These are phyloP conservation scores for Calidris pygmaea DNA, from an alignment of 2,113 vertebrate genomes.

Conservation along the genomic window DNA sequence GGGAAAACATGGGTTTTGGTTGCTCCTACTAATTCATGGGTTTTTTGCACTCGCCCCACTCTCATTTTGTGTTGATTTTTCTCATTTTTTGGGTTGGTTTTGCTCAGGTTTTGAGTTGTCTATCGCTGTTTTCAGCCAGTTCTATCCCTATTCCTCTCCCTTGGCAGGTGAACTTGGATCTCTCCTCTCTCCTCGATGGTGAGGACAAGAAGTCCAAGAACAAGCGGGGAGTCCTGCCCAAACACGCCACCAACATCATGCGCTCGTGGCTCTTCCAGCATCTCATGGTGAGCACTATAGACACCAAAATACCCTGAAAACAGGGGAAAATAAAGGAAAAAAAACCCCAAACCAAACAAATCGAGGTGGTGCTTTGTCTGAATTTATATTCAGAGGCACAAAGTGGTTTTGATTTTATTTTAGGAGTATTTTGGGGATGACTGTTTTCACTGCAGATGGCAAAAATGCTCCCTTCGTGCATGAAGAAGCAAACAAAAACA, in stretches of 20 bases:
- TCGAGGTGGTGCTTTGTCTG: neutral
- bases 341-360: rapidly evolving
- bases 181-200: constrained; percentile 91
- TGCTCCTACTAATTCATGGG: rapidly evolving
- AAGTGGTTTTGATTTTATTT: neutral
- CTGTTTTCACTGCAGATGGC: neutral
- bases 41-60: neutral
- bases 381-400: neutral
- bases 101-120: neutral
- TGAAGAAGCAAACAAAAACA: neutral
- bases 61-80: neutral
- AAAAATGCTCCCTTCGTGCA: neutral
- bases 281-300: constrained; percentile 88
- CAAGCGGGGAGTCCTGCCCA: constrained; percentile 95
- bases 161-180: constrained; percentile 93
- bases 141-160: constrained; percentile 42
- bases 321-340: rapidly evolving
- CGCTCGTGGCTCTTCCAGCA: constrained; percentile 99
- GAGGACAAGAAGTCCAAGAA: constrained; percentile 99
- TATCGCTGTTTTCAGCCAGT: rapidly evolving
- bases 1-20: neutral
- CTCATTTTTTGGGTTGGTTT: neutral
- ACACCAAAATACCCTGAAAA: neutral
- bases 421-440: neutral
- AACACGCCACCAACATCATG: constrained; percentile 99